Base-by-base conservation (phyloP, 2,113 vertebrate species). In the Aegithalos caudatus region DNA sequence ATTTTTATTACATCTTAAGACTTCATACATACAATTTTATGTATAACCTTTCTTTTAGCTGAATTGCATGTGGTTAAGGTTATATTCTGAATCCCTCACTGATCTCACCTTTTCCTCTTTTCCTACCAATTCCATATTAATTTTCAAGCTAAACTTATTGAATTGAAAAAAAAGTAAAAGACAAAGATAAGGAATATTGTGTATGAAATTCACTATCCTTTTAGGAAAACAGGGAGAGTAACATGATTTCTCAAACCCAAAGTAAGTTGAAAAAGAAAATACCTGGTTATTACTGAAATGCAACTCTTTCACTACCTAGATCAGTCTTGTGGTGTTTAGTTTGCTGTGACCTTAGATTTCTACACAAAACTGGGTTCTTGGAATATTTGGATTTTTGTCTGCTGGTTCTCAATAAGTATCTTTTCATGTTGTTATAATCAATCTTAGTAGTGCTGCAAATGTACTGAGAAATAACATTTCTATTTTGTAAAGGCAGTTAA, bases 361-460 rank as follows among this genome's bases (percentile, higher is more conserved):
- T 79, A 66, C 29, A 56, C 40, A 56, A 78, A 96, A 61, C 62
- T 93, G 56, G 56, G 64, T 88, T 89, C 78, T 88, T 94, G 17
- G 89, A 87, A 88, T 64, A 71, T 69, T 54, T 88, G 37, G 64
- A 20, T 14, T 79, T 94, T 83, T 89, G 60, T 90, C 61, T 72
- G 33, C 28, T 97, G 25, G 16, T 58, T 94, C 85, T 94, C 74
- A 72, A 67, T 74, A 92, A 40, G 53, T 92, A 50, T 84, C 35
- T 91, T 94, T 72, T 97, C 42, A 79, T 14, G 61, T 85, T 27
- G 44, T 92, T 97, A 93, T 78, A 88, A 95, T 83, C 69, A 88
- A 27, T 44, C 11, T 76, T 38, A 71, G 37, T 38, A 81, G 6
- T 85, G 45, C 60, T 85, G 61, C 45, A 78, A 78, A 81, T 54